A percentile compares a stretch with the other conserved stretches of the same genome.
Conservation (phyloP, 1,140 invertebrate species). For the Magallana gigas region DNA sequence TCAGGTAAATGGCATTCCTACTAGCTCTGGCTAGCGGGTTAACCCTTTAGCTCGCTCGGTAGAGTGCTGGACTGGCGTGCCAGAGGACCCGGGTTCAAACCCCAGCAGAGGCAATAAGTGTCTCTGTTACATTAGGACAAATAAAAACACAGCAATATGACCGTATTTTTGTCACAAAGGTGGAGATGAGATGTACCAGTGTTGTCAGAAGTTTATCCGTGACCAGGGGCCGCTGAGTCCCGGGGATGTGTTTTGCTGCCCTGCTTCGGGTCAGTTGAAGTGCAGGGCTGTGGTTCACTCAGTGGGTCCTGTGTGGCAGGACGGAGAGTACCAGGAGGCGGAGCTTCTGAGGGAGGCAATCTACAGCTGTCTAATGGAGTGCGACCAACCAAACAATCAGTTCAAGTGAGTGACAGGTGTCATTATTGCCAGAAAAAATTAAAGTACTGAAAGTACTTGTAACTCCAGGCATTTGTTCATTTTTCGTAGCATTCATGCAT, state of each 20-base stretch:
- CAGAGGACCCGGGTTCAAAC: too few species aligned
- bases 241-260: constrained; percentile 52
- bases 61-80: too few species aligned
- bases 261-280: constrained; percentile 44
- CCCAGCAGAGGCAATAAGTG: too few species aligned
- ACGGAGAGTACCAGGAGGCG: constrained; percentile 48
- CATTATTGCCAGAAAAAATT: too few species aligned
- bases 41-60: too few species aligned
- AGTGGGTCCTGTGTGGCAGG: constrained; percentile 62
- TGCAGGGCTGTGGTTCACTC: constrained; percentile 61
- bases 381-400: neutral
- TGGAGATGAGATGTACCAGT: constrained; percentile 54
- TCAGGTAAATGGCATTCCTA: too few species aligned
- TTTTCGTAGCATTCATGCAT: too few species aligned
- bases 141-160: neutral
- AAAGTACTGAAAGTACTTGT: too few species aligned
- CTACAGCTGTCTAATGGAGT: constrained; percentile 34
- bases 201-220: constrained; percentile 42
- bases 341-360: constrained; percentile 45
- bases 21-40: too few species aligned
- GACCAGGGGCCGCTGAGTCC: constrained; percentile 39
- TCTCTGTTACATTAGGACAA: too few species aligned
- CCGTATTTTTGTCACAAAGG: constrained; percentile 33
- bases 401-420: neutral
- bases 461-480: too few species aligned